Conservation (phyloP, 2,888 invertebrate genomes). For the Dryadula phaetusa region DNA sequence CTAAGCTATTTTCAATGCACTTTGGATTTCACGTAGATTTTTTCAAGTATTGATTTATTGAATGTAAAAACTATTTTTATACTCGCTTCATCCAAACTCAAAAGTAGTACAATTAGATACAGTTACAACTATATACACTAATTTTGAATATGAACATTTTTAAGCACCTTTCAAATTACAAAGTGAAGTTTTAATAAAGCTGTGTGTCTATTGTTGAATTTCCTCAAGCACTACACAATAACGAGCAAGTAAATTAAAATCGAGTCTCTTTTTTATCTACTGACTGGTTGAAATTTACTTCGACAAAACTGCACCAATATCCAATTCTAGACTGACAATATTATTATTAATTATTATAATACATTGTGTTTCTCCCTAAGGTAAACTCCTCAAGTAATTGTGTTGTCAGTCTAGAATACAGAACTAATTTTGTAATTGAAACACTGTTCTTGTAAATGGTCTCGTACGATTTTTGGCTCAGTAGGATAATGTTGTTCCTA, state of each 20-base stretch:
- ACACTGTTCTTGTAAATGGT: constrained; percentile 32
- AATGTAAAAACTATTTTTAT: not conserved
- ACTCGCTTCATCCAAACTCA: not conserved
- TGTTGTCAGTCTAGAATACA: constrained; percentile 63
- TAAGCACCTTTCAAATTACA: not conserved
- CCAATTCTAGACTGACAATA: constrained; percentile 18
- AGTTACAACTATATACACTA: not conserved
- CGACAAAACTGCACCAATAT: not conserved
- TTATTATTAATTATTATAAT: constrained; percentile 8
- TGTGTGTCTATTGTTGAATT: not conserved
- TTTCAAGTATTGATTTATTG: not conserved
- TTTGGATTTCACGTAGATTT: constrained; percentile 10
- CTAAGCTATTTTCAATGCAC: constrained; percentile 22
- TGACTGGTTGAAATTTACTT: constrained; percentile 3
- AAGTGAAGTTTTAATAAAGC: not conserved
- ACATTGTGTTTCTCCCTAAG: not conserved
- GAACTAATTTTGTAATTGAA: constrained; percentile 51
- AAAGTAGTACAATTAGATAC: not conserved
- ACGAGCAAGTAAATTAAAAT: not conserved
- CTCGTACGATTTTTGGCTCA: constrained; percentile 58
- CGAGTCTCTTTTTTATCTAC: not conserved
- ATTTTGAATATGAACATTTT: constrained; percentile 4
- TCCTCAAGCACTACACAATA: not conserved
- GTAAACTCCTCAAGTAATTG: constrained; percentile 20
- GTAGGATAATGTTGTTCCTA: constrained; percentile 61